Conservation (phyloP, 2,888 invertebrate genomes). For the Onchidella celtica region DNA sequence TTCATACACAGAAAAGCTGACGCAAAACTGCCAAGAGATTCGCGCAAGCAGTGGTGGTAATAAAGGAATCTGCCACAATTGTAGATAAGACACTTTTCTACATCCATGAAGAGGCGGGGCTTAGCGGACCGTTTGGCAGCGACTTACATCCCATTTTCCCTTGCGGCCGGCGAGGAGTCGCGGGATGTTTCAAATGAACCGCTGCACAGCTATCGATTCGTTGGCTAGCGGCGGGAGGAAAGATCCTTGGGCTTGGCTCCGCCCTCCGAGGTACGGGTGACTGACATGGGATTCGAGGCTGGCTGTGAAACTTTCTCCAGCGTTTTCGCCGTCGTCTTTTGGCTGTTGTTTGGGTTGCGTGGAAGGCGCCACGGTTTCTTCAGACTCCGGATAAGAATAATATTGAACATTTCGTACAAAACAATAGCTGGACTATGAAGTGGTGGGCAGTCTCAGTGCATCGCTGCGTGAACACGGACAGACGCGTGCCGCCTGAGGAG, state of each 20-base stretch:
- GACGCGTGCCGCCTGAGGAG: background rate
- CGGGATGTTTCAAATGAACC: background rate
- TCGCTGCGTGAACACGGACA: background rate
- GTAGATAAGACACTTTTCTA: too few relatives aligned
- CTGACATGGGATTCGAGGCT: background rate
- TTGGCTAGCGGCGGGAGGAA: background rate
- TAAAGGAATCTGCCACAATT: too few relatives aligned
- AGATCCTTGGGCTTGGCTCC: background rate
- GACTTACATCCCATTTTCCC: constrained; percentile 1
- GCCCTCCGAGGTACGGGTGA: background rate
- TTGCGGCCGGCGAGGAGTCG: constrained; percentile 16
- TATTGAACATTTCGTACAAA: constrained; percentile 5
- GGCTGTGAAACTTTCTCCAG: background rate
- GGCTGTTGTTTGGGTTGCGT: background rate
- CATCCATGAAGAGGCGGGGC: constrained; percentile 38
- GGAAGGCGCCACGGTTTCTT: background rate
- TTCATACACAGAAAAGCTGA: too few relatives aligned
- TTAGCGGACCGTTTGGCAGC: constrained; percentile 36
- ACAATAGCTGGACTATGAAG: constrained; percentile 3
- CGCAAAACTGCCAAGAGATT: too few relatives aligned
- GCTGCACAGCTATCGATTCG: background rate
- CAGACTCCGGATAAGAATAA: constrained; percentile 12
- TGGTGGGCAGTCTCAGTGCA: background rate
- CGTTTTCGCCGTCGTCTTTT: background rate
- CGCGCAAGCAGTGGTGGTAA: too few relatives aligned